These are phyloP conservation scores for Psylliodes chrysocephalus DNA, from an alignment of 2,888 invertebrate species.

Conservation along the genomic window DNA sequence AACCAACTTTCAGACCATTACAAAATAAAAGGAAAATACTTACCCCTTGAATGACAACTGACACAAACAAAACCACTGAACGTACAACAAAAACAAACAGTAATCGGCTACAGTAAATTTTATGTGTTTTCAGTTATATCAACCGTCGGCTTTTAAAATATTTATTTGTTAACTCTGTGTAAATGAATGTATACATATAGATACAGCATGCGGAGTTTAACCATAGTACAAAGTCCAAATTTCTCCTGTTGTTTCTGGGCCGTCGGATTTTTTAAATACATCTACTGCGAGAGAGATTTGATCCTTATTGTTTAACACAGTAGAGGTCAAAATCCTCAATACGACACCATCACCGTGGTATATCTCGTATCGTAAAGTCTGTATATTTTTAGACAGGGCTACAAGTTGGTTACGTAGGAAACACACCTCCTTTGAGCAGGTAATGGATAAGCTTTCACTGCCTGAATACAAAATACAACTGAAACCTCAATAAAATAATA, in stretches of 20 bases:
- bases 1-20: background rate
- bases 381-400: constrained; percentile 16
- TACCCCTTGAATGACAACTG: constrained; percentile 10
- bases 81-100: background rate
- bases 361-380: too few species aligned
- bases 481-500: background rate
- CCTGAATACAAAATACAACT: background rate
- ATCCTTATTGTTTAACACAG: background rate
- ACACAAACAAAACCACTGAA: background rate
- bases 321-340: constrained; percentile 3
- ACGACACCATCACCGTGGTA: background rate
- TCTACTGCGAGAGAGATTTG: background rate
- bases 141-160: constrained; percentile 29
- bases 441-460: constrained; percentile 17
- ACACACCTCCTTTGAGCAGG: constrained; percentile 26
- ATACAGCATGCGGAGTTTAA: constrained; percentile 44
- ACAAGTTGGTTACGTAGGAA: constrained; percentile 16
- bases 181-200: constrained; percentile 33
- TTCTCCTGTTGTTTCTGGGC: constrained; percentile 30
- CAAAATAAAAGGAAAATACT: background rate
- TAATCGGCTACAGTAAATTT: background rate
- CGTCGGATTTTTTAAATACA: constrained; percentile 6
- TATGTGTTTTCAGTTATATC: constrained; percentile 19
- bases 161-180: constrained; percentile 30
- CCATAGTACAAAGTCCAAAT: constrained; percentile 50